Base-by-base conservation (phyloP, 2,888 invertebrate species). In the Drosophila subquinaria region DNA sequence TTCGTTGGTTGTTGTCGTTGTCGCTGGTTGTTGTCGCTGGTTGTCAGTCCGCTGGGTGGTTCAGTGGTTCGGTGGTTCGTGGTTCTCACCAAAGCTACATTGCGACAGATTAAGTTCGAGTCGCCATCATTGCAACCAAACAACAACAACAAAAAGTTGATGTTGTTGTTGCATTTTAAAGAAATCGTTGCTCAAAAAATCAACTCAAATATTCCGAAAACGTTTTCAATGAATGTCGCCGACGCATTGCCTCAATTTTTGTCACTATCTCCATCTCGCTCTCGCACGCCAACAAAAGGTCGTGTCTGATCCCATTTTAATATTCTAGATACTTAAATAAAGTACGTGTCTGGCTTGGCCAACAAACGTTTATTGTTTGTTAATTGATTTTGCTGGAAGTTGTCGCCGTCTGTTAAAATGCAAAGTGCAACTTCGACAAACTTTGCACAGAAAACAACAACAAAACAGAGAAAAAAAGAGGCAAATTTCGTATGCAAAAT, bases 301-400 rank as follows among this genome's bases (percentile, higher is more conserved):
- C 81, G 88, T 76, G 82, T 84, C 90, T 92, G 92, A 92, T 92
- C 92, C 92, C 92, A 92, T 92, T 92, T 92, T 92, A 92, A 92
- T 92, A 92, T 92, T 92, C 92, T 92, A 92, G 92, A 92, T 92
- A 92, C 91, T 92, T 90, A 90, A 91, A 90, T 91, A 81, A 91
- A 91, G 88, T 92, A 91, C 91, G 91, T 91, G 91, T 91, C 90
- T 91, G 91, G 91, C 90, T 87, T 83, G 81, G 81, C 69, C 89
- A 87, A 78, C 89, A 90, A 89, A 90, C 90, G 90, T 90, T 90
- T 90, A 90, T 91, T 90, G 90, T 91, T 90, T 90, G 90, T 91
- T 90, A 90, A 90, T 90, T 90, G 90, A 91, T 90, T 90, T 86
- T 75, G 79, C 74, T 79, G 81, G 79, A 81, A 84, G 80, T 73